Conservation (phyloP, 2,888 invertebrate genomes). For the Himalopsyche kuldschensis region DNA sequence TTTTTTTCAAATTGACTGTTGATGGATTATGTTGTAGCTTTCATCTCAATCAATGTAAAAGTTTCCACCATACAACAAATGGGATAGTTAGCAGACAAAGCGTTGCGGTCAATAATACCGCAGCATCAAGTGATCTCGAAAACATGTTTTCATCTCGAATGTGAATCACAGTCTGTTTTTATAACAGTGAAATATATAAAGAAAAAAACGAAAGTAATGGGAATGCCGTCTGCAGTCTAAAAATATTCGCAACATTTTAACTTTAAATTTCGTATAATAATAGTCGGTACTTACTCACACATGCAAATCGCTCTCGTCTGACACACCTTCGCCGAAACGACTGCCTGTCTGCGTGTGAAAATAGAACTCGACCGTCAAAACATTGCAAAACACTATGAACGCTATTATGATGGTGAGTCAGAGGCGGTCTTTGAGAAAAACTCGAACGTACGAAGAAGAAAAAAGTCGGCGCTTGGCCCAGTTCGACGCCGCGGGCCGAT, state of each 20-base stretch:
- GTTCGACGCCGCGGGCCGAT: background rate
- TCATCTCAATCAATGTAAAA: no score
- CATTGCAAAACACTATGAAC: background rate
- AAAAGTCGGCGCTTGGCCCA: background rate
- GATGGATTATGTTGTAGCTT: no score
- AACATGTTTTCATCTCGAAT: background rate
- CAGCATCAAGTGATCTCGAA: background rate
- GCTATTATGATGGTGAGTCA: background rate
- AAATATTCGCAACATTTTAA: background rate
- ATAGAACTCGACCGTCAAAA: background rate
- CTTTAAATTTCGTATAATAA: background rate
- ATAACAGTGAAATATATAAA: background rate
- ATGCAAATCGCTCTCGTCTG: background rate
- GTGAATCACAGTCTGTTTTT: background rate
- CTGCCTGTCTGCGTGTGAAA: background rate
- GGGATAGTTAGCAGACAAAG: no score
- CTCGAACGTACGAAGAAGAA: background rate
- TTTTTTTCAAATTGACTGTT: no score
- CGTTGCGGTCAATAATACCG: background rate
- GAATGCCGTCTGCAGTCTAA: background rate
- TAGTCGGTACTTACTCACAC: background rate
- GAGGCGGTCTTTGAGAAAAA: background rate
- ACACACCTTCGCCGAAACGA: background rate
- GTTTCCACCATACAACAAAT: no score
- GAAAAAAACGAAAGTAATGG: background rate